Evolutionary conservation across 2,113 vertebrate genomes (phyloP).

Genomic region (Syngnathus floridae): DNA sequence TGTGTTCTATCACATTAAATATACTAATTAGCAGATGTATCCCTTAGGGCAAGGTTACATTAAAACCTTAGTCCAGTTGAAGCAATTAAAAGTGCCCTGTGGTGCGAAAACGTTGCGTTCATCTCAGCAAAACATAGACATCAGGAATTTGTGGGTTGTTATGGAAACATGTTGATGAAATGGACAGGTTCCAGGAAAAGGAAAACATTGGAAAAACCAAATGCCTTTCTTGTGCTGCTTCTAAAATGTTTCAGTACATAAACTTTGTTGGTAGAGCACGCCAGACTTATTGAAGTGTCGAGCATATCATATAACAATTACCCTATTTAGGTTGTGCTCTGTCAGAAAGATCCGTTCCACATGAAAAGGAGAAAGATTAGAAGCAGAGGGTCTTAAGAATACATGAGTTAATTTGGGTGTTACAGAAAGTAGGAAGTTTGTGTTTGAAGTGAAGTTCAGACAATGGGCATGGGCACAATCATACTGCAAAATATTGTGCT

Average conservation of each 20-base stretch:
- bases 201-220: neutral
- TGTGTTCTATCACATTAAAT: neutral
- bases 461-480: slow-evolving; percentile 27
- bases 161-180: neutral
- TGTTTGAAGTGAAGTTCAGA: slow-evolving; percentile 53
- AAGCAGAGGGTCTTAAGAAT: slow-evolving; percentile 42
- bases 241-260: neutral
- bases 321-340: slow-evolving; percentile 29
- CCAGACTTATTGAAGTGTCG: slow-evolving; percentile 5
- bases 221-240: too few relatives aligned
- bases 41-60: slow-evolving; percentile 19
- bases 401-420: slow-evolving; percentile 52
- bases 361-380: slow-evolving; percentile 43
- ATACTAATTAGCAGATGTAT: slow-evolving; percentile 22
- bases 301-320: slow-evolving; percentile 38
- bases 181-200: neutral
- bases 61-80: slow-evolving; percentile 46
- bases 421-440: slow-evolving; percentile 32
- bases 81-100: slow-evolving; percentile 32
- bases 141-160: neutral
- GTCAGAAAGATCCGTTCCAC: slow-evolving; percentile 22
- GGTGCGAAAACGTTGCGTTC: slow-evolving; percentile 13
- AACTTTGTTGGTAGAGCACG: neutral
- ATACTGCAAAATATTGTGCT: slow-evolving; percentile 20
- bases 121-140: slow-evolving; percentile 3